Evolutionary conservation across 2,797 vertebrate species (phyloP), one percentile per base, ranked within the genome.

Genomic region (Falco novaeseelandiae): DNA sequence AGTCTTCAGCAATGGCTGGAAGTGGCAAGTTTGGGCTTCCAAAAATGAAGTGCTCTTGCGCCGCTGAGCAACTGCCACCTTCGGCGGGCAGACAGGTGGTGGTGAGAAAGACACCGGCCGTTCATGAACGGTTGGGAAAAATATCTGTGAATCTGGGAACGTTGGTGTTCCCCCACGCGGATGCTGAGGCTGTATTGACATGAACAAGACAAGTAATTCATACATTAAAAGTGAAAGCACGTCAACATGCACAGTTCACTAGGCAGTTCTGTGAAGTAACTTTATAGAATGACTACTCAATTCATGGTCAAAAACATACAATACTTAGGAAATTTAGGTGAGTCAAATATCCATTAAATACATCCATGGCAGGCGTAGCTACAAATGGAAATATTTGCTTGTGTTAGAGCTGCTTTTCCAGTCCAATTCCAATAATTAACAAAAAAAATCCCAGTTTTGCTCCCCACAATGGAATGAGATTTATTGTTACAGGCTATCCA

Each of bases 41-140:
- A 99, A 98, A 98, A 99, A 99, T 92, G 99, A 99, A 74, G 99
- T 99, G 98, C 99, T 99, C 98, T 99, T 99, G 98, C 99, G 99
- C 14, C 99, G 98, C 97, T 99, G 99, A 92, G 98, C 98, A 96
- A 98, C 98, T 98, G 99, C 98, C 95, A 98, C 98, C 98, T 99
- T 99, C 66, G 99, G 98, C 72, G 98, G 98, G 96, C 98, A 99
- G 98, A 97, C 98, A 90, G 99, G 98, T 58, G 99, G 99, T 96
- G 99, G 99, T 8, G 99, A 99, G 98, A 99, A 99, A 96, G 99
- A 99, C 98, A 99, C 97, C 85, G 99, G 99, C 92, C 99, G 99
- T 97, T 99, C 99, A 27, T 99, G 99, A 98, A 99, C 98, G 98
- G 99, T 98, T 95, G 99, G 98, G 97, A 99, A 99, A 98, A 99